phyloP scores from a whole-genome alignment of 2,888 invertebrate species.

The Diaprepes abbreviatus region DNA sequence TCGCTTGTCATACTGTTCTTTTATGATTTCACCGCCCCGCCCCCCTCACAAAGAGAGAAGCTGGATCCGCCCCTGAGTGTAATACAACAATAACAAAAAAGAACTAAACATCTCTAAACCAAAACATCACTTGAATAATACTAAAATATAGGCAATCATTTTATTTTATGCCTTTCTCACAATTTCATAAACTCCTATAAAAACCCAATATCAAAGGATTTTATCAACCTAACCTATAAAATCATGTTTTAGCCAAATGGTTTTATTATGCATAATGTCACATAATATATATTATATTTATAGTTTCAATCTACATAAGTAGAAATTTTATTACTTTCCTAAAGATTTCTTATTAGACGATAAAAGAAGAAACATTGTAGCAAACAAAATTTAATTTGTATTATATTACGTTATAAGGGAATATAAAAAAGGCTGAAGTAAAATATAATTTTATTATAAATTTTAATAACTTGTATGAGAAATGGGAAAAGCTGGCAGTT shows the following conservation, averaged over 20 bases:
- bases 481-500: conserved; percentile 43
- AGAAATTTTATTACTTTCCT: conserved; percentile 18
- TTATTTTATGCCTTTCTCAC: not conserved
- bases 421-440: conserved; percentile 36
- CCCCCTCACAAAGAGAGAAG: too few species aligned
- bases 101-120: too few species aligned
- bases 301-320: conserved; percentile 9
- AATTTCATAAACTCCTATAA: not conserved
- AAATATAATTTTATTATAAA: conserved; percentile 51
- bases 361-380: conserved; percentile 34
- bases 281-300: conserved; percentile 13
- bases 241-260: conserved; percentile 20
- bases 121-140: too few species aligned
- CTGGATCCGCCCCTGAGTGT: too few species aligned
- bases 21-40: too few species aligned
- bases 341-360: conserved; percentile 31
- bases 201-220: conserved; percentile 26
- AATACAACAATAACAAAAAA: too few species aligned
- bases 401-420: conserved; percentile 32
- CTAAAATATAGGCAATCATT: too few species aligned
- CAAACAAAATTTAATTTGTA: conserved; percentile 33
- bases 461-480: conserved; percentile 50
- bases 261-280: conserved; percentile 25
- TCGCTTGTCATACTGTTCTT: too few species aligned
- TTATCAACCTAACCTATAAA: not conserved